phyloP scores from a whole-genome alignment of 2,113 vertebrate genomes.

The Climacteris rufus region DNA sequence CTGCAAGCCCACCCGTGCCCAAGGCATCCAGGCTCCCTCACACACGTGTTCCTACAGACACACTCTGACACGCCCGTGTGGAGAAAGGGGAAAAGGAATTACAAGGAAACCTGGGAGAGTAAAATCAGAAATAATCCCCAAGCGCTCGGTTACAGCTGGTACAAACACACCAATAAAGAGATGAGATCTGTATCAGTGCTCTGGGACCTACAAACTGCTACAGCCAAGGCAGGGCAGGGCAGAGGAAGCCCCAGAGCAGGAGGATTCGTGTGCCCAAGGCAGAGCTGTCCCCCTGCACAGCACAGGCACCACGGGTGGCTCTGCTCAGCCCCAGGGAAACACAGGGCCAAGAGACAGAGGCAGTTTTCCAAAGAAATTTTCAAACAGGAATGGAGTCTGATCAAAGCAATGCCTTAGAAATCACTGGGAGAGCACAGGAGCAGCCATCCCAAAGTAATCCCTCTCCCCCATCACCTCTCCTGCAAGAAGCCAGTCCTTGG shows the following conservation, averaged over 20 bases:
- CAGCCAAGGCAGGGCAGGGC: neutral
- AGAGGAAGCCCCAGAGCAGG: neutral
- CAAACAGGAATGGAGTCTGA: neutral
- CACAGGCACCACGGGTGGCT: rapidly evolving
- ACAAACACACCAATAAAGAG: neutral
- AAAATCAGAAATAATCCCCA: neutral
- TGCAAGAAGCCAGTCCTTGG: neutral
- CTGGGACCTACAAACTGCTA: neutral
- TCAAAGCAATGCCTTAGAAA: neutral
- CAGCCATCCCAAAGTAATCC: neutral
- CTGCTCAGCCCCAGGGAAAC: neutral
- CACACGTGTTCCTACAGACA: neutral
- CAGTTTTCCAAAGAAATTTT: neutral
- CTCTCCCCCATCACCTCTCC: neutral
- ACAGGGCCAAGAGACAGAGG: neutral
- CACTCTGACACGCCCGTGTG: rapidly evolving
- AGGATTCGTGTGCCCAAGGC: neutral
- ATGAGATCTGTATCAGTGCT: neutral
- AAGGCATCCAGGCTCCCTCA: neutral
- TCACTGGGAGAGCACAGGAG: neutral
- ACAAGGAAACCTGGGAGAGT: neutral
- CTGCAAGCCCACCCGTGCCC: rapidly evolving
- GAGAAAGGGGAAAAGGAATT: neutral
- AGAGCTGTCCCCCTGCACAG: neutral
- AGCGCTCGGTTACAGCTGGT: neutral